Evolutionary conservation across 2,888 invertebrate genomes (phyloP), one percentile per base, ranked within the genome.

Genomic region (Drosophila acutilabella): DNA sequence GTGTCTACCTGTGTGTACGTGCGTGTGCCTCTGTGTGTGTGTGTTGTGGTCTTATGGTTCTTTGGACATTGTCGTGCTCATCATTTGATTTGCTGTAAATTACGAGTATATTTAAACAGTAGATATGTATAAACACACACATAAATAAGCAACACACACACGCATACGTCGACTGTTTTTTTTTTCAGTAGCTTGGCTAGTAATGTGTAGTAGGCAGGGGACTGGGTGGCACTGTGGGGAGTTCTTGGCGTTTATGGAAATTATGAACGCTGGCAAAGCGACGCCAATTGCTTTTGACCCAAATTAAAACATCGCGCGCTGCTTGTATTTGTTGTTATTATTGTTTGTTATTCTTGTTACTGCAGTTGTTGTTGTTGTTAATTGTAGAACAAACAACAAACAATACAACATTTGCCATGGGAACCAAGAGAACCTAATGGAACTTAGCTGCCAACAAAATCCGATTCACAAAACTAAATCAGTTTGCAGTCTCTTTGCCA

Each of bases 251-350:
- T 58, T 68, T 69, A 73, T 75, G 67, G 69, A 83, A 78, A 86
- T 86, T 86, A 83, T 82, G 57, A 71, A 83, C 78, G 78, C 58
- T 65, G 75, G 52, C 67, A 52, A 65, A 73, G 75, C 81, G 87
- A 86, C 83, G 74, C 83, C 76, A 83, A 83, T 83, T 81, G 68
- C 66, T 57, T 87, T 57, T 87, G 83, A 83, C 83, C 83, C 80
- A 83, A 84, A 83, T 79, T 79, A 65, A 83, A 76, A 66, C 68
- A 71, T 71, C 64, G 64, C 71, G 67, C 48, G 54, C 54, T 33
- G 36, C 13, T 36, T 13, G 36, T 36, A 4, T 8, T 36, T 36
- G 36, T 71, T 58, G 75, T 65, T 57, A 65, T 78, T 80, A 82
- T 75, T 80, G 85, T 80, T 23, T 23, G 23, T 87, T 87, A 84